phyloP scores from a whole-genome alignment of 2,888 invertebrate species.

The Anticlea derivata region DNA sequence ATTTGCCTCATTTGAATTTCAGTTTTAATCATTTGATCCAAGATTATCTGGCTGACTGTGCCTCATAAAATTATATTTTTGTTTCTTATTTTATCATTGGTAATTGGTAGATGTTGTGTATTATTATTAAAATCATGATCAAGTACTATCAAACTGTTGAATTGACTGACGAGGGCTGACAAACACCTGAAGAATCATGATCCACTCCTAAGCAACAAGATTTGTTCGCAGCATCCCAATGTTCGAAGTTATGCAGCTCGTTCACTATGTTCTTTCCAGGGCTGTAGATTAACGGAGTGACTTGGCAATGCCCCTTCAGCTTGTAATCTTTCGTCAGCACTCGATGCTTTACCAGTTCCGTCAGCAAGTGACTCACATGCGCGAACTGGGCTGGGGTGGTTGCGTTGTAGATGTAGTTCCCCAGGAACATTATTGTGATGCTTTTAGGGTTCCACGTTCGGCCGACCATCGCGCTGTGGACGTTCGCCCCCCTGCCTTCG shows the following conservation, averaged over 20 bases:
- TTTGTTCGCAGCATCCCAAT: conserved; percentile 52
- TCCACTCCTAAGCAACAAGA: conserved; percentile 1
- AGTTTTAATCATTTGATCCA: too few relatives aligned
- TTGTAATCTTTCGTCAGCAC: conserved; percentile 53
- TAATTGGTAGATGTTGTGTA: too few relatives aligned
- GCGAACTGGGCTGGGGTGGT: conserved; percentile 53
- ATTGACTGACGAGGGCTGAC: too few relatives aligned
- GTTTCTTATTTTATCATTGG: too few relatives aligned
- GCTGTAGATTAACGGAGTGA: conserved; percentile 45
- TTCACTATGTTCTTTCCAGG: conserved; percentile 59
- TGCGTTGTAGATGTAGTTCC: conserved; percentile 53
- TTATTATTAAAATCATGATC: too few relatives aligned
- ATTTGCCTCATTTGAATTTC: too few relatives aligned
- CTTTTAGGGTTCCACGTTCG: conserved; percentile 56
- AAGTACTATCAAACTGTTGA: too few relatives aligned
- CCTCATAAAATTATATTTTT: too few relatives aligned
- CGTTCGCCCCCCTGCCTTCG: conserved; percentile 70
- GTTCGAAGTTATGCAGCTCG: conserved; percentile 47
- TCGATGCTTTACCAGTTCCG: conserved; percentile 47
- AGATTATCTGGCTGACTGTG: too few relatives aligned
- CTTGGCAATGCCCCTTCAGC: conserved; percentile 62
- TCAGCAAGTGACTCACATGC: conserved; percentile 53
- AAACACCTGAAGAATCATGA: background rate
- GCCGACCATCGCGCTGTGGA: conserved; percentile 57
- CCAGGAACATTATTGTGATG: conserved; percentile 67